Base-by-base conservation (phyloP, 2,113 vertebrate genomes). In the Pygoscelis adeliae region DNA sequence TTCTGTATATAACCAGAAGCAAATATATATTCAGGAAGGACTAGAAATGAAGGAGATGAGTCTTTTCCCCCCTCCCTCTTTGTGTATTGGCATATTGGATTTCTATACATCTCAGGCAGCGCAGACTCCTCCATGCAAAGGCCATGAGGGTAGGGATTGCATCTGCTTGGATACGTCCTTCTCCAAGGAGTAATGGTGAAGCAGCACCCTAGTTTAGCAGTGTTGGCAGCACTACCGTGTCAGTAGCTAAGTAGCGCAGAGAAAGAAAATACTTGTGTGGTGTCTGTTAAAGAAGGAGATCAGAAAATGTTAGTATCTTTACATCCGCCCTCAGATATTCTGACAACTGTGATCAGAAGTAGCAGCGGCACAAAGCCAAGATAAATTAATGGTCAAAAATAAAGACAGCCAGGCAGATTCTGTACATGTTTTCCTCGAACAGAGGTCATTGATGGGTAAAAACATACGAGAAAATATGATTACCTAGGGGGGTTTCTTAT, bases 401-500 rank as follows among this genome's bases (percentile, higher is more conserved):
- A n/a, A 66, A 83, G 10, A n/a, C 2, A 70, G 4, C 3, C 10
- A 42, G 34, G 15, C 3, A 73, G 53, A 49, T 55, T 70, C 19
- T 71, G 40, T n/a, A n/a, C 2, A 10, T 23, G 3, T 78, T 77
- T 70, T 74, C 26, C 15, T 92, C 4, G 0, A 74, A 2, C 10
- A 74, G 23, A 66, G 4, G 8, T 17, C 0, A 26, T 15, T 36
- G 55, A 72, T 12, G 38, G 18, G 22, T 52, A 59, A 73, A 90
- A 77, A 1, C 5, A 34, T 72, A 23, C 21, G 20, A 27, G 7
- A 81, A 11, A 15, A 26, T 34, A n/a, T 14, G 3, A 73, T 50
- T 27, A 23, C 6, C 3, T 61, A 9, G 18, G 13, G 7, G 3
- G 1, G 3, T 26, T 13, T 16, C 2, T 2, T 11, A 10, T 49